A percentile compares a stretch with the other conserved stretches of the same genome.
phyloP scores from a whole-genome alignment of 1,140 invertebrate species.

The Camponotus floridanus region DNA sequence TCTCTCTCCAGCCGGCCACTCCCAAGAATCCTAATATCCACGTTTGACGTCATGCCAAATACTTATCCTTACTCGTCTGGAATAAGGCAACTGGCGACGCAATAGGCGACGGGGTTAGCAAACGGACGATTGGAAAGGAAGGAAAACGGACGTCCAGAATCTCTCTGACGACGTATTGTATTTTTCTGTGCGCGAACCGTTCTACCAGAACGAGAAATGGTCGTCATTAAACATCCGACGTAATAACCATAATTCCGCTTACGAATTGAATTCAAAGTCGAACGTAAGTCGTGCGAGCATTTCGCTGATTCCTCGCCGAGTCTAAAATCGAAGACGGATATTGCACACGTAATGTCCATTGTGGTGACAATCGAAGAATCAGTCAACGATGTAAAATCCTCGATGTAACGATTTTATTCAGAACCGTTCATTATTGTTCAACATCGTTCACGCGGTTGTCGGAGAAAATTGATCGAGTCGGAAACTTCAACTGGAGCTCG shows the following conservation, averaged over 20 bases:
- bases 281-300: conserved; percentile 43
- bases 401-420: neutral
- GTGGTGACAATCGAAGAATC: neutral
- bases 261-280: conserved; percentile 19
- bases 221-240: conserved; percentile 66
- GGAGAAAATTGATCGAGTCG: conserved; percentile 4
- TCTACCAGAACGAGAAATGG: conserved; percentile 4
- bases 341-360: neutral
- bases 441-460: conserved; percentile 1
- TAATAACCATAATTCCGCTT: conserved; percentile 61
- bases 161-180: conserved; percentile 68
- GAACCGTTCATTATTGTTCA: neutral
- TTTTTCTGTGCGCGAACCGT: conserved; percentile 7
- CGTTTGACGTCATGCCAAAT: conserved; percentile 86
- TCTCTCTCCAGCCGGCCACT: conserved; percentile 69
- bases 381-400: neutral
- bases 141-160: conserved; percentile 59
- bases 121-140: conserved; percentile 57
- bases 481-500: neutral
- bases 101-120: conserved; percentile 63
- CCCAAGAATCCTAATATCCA: conserved; percentile 85
- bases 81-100: conserved; percentile 76
- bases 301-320: conserved; percentile 6
- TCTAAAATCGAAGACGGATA: conserved; percentile 28
- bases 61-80: conserved; percentile 81